Evolutionary conservation across 2,797 vertebrate species (phyloP).

Genomic region (Alfaro cultratus): DNA sequence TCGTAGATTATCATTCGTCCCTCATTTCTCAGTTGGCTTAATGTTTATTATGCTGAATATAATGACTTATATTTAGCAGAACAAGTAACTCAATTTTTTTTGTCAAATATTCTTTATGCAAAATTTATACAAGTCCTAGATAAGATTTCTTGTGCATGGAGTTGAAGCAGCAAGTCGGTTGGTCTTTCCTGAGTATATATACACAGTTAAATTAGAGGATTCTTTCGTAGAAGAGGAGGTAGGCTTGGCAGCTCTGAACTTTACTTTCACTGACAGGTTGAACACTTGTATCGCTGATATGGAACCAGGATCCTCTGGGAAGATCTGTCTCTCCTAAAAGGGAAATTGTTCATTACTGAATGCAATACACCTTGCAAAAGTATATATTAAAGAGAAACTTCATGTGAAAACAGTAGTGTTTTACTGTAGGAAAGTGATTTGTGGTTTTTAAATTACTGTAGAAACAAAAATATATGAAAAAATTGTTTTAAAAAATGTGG

Average conservation of each 20-base stretch:
- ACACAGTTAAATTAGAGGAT: constrained; percentile 66
- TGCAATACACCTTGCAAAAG: background rate
- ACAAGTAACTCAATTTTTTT: constrained; percentile 5
- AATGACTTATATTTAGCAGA: constrained; percentile 3
- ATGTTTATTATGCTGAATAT: constrained; percentile 3
- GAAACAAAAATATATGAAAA: background rate
- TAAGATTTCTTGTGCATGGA: constrained; percentile 12
- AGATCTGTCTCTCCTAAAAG: constrained; percentile 69
- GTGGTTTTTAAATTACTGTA: background rate
- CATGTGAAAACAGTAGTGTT: background rate
- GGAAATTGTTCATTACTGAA: background rate
- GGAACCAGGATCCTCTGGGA: constrained; percentile 90
- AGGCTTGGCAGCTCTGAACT: constrained; percentile 93
- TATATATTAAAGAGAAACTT: background rate
- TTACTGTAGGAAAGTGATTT: background rate
- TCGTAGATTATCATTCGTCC: constrained; percentile 25
- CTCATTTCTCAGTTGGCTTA: background rate
- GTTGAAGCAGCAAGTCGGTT: constrained; percentile 43
- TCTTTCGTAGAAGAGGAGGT: constrained; percentile 97
- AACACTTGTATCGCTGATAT: constrained; percentile 92
- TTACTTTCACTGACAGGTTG: constrained; percentile 86
- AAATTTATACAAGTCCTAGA: constrained; percentile 6
- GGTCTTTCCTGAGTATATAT: constrained; percentile 51
- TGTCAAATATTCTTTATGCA: constrained; percentile 1
- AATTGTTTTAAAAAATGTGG: background rate